Percentiles rank a stretch among this genome's conserved stretches.
phyloP scores from a whole-genome alignment of 2,113 vertebrate species.

The Danio rerio region DNA sequence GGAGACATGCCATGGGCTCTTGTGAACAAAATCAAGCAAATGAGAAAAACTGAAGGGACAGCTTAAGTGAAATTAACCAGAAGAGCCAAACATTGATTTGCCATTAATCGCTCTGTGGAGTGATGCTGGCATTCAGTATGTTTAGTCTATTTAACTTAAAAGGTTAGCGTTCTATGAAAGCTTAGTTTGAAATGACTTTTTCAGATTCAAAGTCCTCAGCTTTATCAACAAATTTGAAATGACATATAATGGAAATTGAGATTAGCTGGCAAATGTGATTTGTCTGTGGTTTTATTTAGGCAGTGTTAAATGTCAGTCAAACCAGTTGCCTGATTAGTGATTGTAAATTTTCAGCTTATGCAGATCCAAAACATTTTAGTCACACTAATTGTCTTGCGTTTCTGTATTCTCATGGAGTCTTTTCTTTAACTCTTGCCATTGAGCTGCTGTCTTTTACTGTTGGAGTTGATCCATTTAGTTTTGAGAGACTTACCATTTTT shows the following conservation, averaged over 20 bases:
- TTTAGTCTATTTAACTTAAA: constrained; percentile 9
- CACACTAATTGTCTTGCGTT: background rate
- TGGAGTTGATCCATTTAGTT: constrained; percentile 51
- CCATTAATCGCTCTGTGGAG: background rate
- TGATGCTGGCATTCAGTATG: background rate
- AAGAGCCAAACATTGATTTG: constrained; percentile 19
- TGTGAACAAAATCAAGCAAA: background rate
- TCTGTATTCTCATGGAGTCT: background rate
- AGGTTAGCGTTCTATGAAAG: constrained; percentile 9
- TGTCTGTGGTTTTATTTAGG: constrained; percentile 19
- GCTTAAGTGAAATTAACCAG: background rate
- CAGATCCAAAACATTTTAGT: background rate
- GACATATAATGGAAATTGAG: background rate
- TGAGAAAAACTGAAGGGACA: constrained; percentile 15
- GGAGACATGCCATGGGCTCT: background rate
- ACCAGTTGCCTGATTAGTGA: constrained; percentile 31
- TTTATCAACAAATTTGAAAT: constrained; percentile 13
- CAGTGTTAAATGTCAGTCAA: background rate
- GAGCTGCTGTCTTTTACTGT: constrained; percentile 51
- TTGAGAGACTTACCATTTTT: constrained; percentile 65
- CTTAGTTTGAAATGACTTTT: constrained; percentile 11
- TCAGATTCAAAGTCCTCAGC: background rate
- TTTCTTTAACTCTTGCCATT: constrained; percentile 26
- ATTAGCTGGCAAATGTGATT: constrained; percentile 8
- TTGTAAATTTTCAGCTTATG: constrained; percentile 4